Evolutionary conservation across 2,113 vertebrate species (phyloP), one percentile per base, ranked within the genome.

Genomic region (Acrocephalus arundinaceus): DNA sequence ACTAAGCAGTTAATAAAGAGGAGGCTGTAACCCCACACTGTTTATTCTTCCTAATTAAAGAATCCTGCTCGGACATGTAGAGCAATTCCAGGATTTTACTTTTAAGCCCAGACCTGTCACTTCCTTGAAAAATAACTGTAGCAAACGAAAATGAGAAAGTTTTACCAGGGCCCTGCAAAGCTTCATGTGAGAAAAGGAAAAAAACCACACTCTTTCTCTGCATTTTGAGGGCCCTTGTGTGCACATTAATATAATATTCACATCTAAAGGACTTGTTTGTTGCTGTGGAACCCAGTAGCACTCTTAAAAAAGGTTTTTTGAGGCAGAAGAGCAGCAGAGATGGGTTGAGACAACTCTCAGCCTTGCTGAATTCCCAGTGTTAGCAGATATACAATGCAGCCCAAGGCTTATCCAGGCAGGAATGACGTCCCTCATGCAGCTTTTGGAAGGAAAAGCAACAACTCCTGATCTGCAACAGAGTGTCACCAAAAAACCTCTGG

Each of bases 371-470:
- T 51, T 58, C 30, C 41, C 41, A 7, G 54, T 5, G 18, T 33
- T 35, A 72, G 0, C 71, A 45, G 58, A 1, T 11, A 39, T 66
- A 57, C 27, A 31, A 12, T 0, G 1, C 55, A 62, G 59, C 3
- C 59, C 24, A 13, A 55, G 49, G 57, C 20, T 31, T 11, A 41
- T 13, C 35, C 35, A 19, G 43, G 7, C 1, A 33, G 67, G 35
- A 72, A 46, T 1, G 5, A 49, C 0, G 0, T 14, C 49, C 68
- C 48, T 54, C 57, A 7, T 0, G 0, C 28, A 6, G 11, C 46
- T 66, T 66, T 17, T 25, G 58, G 31, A 45, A 67, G 63, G 59
- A 63, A 81, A 33, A 72, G 49, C 54, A 67, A 8, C 49, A 73
- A 3, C 10, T 54, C 37, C 75, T 30, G 6, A 41, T 4, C 43